Conservation (phyloP, 2,113 vertebrate genomes). For the Todiramphus saurophagus region DNA sequence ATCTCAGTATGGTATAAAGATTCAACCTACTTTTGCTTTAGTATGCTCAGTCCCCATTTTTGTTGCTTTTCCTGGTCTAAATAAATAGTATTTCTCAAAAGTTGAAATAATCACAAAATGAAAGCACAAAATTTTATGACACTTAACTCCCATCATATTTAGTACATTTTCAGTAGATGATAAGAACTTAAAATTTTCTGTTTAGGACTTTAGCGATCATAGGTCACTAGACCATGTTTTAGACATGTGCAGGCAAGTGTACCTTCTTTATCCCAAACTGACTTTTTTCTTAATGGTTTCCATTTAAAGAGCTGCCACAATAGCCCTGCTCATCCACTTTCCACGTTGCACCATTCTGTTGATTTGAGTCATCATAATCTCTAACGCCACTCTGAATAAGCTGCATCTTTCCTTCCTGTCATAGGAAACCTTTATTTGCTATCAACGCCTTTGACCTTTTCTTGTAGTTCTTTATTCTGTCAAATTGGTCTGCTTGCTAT, state of each 20-base stretch:
- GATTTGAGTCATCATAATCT: not conserved
- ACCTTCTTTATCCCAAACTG: not conserved
- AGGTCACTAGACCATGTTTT: not conserved
- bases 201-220: not conserved
- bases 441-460: not conserved
- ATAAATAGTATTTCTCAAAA: not conserved
- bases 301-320: not conserved
- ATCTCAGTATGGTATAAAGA: not conserved
- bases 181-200: not conserved
- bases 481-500: not conserved
- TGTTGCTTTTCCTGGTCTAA: not conserved
- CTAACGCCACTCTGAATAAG: not conserved
- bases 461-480: not conserved
- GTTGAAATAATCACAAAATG: not conserved
- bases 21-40: not conserved
- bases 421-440: not conserved
- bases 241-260: not conserved
- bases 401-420: not conserved
- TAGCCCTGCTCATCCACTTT: not conserved
- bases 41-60: accelerated
- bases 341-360: not conserved
- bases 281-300: not conserved
- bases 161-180: not conserved
- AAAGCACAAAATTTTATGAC: not conserved
- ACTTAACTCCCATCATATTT: not conserved